These are phyloP conservation scores for Rhynchonema sp. DNA, from an alignment of 2,888 invertebrate genomes.

Conservation along the genomic window DNA sequence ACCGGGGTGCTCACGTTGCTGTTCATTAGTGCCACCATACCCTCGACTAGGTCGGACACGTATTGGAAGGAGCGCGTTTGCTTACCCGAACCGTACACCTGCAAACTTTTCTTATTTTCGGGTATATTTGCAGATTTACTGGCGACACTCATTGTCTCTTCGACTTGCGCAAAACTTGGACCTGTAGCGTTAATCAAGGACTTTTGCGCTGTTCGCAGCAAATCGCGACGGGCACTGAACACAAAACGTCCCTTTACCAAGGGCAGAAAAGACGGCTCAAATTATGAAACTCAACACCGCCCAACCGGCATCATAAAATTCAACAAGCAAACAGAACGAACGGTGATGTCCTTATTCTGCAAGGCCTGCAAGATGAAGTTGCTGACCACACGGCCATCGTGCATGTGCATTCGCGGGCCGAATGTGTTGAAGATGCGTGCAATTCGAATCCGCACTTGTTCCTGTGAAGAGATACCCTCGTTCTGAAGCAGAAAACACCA, in stretches of 20 bases:
- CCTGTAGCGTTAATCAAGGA: no score
- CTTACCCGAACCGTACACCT: slow-evolving; percentile 39
- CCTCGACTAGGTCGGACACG: slow-evolving; percentile 86
- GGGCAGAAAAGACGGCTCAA: no score
- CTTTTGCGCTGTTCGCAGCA: no score
- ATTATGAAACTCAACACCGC: no score
- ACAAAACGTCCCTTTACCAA: no score
- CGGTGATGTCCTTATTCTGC: slow-evolving; percentile 79
- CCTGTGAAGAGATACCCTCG: slow-evolving; percentile 38
- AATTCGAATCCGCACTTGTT: slow-evolving; percentile 77
- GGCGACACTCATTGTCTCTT: no score
- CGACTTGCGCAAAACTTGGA: no score
- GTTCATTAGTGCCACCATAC: slow-evolving; percentile 72
- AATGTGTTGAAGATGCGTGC: slow-evolving; percentile 97
- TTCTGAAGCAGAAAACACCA: no score
- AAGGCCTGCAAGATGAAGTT: slow-evolving; percentile 94
- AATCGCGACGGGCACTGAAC: no score
- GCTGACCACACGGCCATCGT: slow-evolving; percentile 91
- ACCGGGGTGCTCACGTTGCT: slow-evolving; percentile 74
- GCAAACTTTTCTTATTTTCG: slow-evolving; percentile 8
- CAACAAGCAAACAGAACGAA: no score
- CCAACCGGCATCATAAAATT: no score
- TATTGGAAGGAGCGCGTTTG: slow-evolving; percentile 87
- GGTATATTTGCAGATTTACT: neutral
- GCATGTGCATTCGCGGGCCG: slow-evolving; percentile 95